Conservation (phyloP, 2,888 invertebrate species). For the Caenorhabditis sp. region DNA sequence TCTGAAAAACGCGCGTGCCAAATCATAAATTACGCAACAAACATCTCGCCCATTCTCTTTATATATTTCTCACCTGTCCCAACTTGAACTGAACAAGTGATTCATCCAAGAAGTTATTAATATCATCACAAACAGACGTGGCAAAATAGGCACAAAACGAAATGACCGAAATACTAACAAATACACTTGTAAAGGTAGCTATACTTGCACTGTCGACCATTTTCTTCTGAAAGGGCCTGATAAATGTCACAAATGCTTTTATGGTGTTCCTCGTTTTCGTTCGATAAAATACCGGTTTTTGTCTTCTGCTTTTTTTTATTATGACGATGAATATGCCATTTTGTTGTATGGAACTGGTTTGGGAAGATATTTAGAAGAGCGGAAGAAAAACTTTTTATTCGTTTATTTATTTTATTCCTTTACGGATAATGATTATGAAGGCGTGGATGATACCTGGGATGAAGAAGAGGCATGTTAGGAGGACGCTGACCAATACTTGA, state of each 20-base stretch:
- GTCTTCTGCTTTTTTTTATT: no score
- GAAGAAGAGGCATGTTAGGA: constrained; percentile 34
- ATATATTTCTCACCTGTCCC: constrained; percentile 13
- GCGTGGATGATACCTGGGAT: constrained; percentile 38
- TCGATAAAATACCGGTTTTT: background rate
- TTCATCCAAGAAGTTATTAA: constrained; percentile 46
- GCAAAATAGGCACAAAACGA: constrained; percentile 38
- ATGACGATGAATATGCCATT: no score
- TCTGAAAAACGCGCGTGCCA: no score
- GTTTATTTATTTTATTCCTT: constrained; percentile 9
- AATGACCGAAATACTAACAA: constrained; percentile 39
- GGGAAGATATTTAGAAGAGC: background rate
- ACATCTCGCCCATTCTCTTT: no score
- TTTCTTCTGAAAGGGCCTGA: background rate
- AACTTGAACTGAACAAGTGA: constrained; percentile 29
- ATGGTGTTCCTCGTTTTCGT: background rate
- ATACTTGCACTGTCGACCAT: constrained; percentile 32
- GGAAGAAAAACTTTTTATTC: constrained; percentile 7
- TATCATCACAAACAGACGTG: constrained; percentile 40
- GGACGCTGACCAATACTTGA: constrained; percentile 18
- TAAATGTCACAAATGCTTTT: background rate
- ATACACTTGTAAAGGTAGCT: constrained; percentile 39
- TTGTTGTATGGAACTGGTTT: background rate
- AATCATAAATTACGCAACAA: no score
- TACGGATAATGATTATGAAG: constrained; percentile 15